These are phyloP conservation scores for Nemurella pictetii DNA, from an alignment of 2,888 invertebrate genomes.

Conservation along the genomic window DNA sequence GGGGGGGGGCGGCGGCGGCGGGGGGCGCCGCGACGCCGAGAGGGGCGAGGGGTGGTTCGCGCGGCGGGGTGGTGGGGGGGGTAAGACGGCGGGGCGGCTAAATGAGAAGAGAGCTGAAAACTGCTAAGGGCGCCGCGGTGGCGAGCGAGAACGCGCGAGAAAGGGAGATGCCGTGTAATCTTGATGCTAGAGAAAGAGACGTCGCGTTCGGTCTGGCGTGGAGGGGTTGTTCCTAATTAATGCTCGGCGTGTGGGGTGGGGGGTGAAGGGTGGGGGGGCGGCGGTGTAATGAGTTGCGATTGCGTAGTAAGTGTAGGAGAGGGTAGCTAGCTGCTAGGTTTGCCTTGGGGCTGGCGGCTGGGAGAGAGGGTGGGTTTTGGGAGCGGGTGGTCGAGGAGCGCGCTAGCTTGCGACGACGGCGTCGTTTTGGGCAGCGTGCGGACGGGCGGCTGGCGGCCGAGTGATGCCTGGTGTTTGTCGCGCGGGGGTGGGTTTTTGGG, in stretches of 20 bases:
- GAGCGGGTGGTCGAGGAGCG: neutral
- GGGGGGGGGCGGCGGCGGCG: slow-evolving; percentile 8
- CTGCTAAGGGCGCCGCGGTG: neutral
- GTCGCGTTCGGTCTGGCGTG: neutral
- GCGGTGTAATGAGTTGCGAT: slow-evolving; percentile 40
- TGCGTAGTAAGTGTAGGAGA: slow-evolving; percentile 39
- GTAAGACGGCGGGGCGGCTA: slow-evolving; percentile 34
- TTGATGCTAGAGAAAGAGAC: slow-evolving; percentile 15
- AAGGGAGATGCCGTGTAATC: neutral
- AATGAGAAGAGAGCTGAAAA: slow-evolving; percentile 34
- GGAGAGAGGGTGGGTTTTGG: slow-evolving; percentile 22
- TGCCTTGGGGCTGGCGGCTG: slow-evolving; percentile 30
- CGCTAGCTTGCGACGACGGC: slow-evolving; percentile 14
- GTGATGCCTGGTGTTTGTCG: neutral
- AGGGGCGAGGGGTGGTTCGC: slow-evolving; percentile 22
- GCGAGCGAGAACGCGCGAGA: neutral
- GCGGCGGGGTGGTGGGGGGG: slow-evolving; percentile 19
- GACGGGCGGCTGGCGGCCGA: neutral
- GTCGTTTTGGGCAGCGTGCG: neutral
- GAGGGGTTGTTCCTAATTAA: slow-evolving; percentile 38
- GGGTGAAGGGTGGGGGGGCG: slow-evolving; percentile 29
- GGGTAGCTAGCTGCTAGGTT: slow-evolving; percentile 1
- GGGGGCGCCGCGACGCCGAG: slow-evolving; percentile 6
- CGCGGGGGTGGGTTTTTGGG: neutral
- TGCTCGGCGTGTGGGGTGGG: slow-evolving; percentile 31